Evolutionary conservation across 2,113 vertebrate species (phyloP).

Genomic region (Ahaetulla prasina): DNA sequence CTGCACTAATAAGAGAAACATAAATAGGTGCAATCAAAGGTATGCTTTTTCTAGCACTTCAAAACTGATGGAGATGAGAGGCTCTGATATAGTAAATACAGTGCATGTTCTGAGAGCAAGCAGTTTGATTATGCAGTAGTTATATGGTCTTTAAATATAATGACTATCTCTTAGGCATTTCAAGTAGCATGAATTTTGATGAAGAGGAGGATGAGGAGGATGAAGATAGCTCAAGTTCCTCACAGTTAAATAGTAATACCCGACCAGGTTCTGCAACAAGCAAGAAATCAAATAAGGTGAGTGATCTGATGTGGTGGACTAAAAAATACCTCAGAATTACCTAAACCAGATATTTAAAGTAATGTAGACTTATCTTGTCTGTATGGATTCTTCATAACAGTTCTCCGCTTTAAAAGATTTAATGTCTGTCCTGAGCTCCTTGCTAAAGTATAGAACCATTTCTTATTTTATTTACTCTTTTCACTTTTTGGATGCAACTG

Average conservation of each 20-base stretch:
- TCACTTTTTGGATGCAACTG: neutral
- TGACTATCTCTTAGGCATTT: slow-evolving; percentile 78
- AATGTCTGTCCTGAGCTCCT: neutral
- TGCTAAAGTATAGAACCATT: neutral
- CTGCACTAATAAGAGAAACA: neutral
- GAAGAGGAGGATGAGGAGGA: slow-evolving; percentile 96
- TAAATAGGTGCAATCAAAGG: neutral
- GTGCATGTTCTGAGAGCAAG: neutral
- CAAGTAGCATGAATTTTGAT: slow-evolving; percentile 98
- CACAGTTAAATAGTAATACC: slow-evolving; percentile 94
- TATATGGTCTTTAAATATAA: neutral
- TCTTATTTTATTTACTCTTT: neutral
- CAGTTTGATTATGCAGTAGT: slow-evolving; percentile 1
- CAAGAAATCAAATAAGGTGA: slow-evolving; percentile 91
- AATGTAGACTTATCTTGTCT: neutral
- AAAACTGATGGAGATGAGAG: neutral
- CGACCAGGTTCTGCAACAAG: slow-evolving; percentile 92
- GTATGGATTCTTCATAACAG: neutral
- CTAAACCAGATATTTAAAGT: neutral
- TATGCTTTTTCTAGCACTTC: neutral
- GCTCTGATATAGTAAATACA: neutral
- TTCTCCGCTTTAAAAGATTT: neutral
- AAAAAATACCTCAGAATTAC: neutral
- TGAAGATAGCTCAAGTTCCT: slow-evolving; percentile 95
- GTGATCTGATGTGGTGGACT: neutral